These are phyloP conservation scores for Allobates femoralis DNA, from an alignment of 2,797 vertebrate genomes.

Conservation along the genomic window DNA sequence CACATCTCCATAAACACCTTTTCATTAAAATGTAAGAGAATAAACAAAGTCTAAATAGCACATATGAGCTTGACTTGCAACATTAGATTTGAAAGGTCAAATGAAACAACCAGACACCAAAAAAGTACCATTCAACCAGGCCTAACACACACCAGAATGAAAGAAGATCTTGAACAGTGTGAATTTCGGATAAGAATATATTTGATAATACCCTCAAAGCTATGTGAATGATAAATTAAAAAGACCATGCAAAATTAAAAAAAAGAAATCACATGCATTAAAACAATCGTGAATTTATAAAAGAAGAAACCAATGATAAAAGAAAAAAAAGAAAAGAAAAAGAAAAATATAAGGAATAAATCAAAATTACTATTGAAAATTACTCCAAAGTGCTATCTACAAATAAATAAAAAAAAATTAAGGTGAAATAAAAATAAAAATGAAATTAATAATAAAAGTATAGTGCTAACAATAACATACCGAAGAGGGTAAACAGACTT, in stretches of 20 bases:
- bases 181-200: constrained; percentile 86
- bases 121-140: constrained; percentile 82
- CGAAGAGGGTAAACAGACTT: constrained; percentile 99
- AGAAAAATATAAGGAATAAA: constrained; percentile 72
- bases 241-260: constrained; percentile 90
- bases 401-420: constrained; percentile 76
- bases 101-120: constrained; percentile 85
- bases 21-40: constrained; percentile 74
- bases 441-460: constrained; percentile 91
- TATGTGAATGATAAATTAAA: constrained; percentile 85
- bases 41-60: constrained; percentile 79
- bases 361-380: constrained; percentile 83
- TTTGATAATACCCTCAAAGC: constrained; percentile 87
- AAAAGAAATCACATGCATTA: constrained; percentile 88
- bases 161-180: constrained; percentile 87
- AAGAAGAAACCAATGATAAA: constrained; percentile 80
- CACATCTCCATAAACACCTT: constrained; percentile 97
- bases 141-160: constrained; percentile 84
- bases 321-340: constrained; percentile 49
- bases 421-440: constrained; percentile 84
- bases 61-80: constrained; percentile 64
- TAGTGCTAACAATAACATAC: constrained; percentile 99
- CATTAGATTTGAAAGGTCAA: constrained; percentile 71
- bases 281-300: constrained; percentile 80
- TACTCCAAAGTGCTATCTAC: constrained; percentile 85